Evolutionary conservation across 2,797 vertebrate species (phyloP).

Genomic region (Pteronotus mesoamericanus): DNA sequence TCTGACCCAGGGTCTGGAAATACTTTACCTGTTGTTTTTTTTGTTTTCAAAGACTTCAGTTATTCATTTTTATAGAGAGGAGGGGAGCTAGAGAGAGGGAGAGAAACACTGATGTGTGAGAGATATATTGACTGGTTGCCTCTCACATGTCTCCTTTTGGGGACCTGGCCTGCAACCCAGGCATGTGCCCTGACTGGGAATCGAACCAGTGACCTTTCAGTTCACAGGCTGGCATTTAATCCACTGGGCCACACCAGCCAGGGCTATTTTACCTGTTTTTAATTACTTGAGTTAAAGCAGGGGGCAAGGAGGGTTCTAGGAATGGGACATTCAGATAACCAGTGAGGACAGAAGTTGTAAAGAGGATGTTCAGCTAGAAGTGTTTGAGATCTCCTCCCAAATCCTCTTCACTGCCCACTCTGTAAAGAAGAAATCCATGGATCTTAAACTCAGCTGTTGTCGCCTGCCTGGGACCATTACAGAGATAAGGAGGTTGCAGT

Average conservation of each 20-base stretch:
- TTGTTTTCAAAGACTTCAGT: not conserved
- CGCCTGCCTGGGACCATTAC: not conserved
- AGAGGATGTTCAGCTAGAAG: not conserved
- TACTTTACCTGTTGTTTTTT: fast-evolving
- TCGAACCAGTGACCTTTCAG: no score
- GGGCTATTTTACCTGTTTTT: not conserved
- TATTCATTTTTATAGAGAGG: no score
- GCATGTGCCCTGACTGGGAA: no score
- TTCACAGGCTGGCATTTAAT: no score
- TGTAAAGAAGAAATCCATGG: not conserved
- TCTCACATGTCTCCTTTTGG: no score
- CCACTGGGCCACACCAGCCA: no score
- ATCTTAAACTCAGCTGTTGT: not conserved
- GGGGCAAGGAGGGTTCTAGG: not conserved
- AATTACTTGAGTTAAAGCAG: not conserved
- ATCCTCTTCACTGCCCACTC: not conserved
- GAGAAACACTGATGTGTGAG: no score
- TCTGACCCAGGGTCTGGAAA: not conserved
- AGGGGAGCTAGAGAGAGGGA: no score
- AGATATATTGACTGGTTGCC: no score
- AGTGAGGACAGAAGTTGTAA: not conserved
- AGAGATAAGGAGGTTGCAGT: not conserved
- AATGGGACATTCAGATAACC: not conserved
- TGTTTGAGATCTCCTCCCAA: not conserved
- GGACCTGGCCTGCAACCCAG: no score